Evolutionary conservation across 1,140 invertebrate species (phyloP).

Genomic region (Acromyrmex echinatior): DNA sequence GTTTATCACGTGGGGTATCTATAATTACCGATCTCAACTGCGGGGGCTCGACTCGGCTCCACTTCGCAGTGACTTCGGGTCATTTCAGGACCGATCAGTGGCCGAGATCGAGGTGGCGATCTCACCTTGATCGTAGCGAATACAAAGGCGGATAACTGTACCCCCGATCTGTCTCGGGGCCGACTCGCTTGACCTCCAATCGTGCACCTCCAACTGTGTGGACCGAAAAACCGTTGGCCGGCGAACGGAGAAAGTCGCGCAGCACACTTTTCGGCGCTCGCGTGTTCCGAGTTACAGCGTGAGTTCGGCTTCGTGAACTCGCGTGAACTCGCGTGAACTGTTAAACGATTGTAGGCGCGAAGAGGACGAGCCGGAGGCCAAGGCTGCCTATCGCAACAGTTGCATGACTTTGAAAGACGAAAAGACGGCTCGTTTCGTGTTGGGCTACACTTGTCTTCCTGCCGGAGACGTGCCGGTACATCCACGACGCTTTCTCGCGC

Average conservation of each 20-base stretch:
- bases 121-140: constrained; percentile 2
- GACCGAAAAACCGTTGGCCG: constrained; percentile 76
- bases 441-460: constrained; percentile 26
- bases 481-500: constrained; percentile 20
- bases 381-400: neutral
- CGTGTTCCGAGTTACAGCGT: constrained; percentile 21
- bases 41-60: neutral
- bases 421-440: neutral
- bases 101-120: constrained; percentile 26
- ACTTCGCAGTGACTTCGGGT: too few species aligned
- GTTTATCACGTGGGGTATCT: too few species aligned
- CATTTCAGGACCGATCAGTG: neutral
- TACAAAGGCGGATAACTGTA: constrained; percentile 62
- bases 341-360: constrained; percentile 21
- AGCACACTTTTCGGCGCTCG: constrained; percentile 70
- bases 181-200: constrained; percentile 69
- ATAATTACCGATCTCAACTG: neutral
- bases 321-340: neutral
- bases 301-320: constrained; percentile 11
- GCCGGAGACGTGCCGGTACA: neutral
- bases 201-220: constrained; percentile 44
- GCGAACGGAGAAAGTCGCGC: constrained; percentile 75
- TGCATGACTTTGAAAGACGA: neutral
- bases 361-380: neutral
- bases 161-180: constrained; percentile 31